Evolutionary conservation across 2,113 vertebrate species (phyloP), one percentile per base, ranked within the genome.

Genomic region (Pelecanoides urinatrix): DNA sequence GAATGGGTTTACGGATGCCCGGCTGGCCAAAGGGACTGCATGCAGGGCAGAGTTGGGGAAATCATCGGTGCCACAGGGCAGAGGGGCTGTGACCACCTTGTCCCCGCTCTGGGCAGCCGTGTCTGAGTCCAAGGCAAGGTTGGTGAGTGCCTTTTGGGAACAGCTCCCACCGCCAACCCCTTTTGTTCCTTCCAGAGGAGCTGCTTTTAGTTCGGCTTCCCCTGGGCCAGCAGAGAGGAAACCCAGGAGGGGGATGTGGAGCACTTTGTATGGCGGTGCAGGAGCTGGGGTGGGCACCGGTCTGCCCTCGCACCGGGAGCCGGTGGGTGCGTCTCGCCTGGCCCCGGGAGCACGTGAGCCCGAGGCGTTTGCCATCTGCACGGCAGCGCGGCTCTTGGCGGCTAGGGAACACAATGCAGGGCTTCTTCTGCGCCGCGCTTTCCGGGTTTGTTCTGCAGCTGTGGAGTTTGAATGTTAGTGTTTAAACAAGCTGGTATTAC

Each of bases 401-500:
- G 52, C 96, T 79, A 32, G 44, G 68, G 97, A 98, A 86, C 97
- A 98, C 98, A 97, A 97, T 97, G 97, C 96, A 92, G 96, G 96
- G 96, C 96, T 98, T 98, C 98, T 98, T 98, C 97, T 97, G 97
- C 97, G 90, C 95, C 53, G n/a, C 38, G 96, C 97, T 98, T 98
- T 98, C 98, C 97, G 97, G 98, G 98, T 95, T 98, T 98, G 98
- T 96, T 97, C 98, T 98, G 98, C 98, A 98, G 98, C 98, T 98
- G 98, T 98, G 98, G 89, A 95, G 97, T 96, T 97, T 94, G 97
- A 97, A 96, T 98, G 98, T 97, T 97, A 98, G 98, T 98, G 98
- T 98, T 98, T 98, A 98, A 98, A 98, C 98, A 98, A 98, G 98
- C 98, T 98, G 98, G 98, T 98, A 98, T 98, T 98, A 97, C 98